Conservation (phyloP, 2,113 vertebrate genomes). For the Pholis gunnellus region DNA sequence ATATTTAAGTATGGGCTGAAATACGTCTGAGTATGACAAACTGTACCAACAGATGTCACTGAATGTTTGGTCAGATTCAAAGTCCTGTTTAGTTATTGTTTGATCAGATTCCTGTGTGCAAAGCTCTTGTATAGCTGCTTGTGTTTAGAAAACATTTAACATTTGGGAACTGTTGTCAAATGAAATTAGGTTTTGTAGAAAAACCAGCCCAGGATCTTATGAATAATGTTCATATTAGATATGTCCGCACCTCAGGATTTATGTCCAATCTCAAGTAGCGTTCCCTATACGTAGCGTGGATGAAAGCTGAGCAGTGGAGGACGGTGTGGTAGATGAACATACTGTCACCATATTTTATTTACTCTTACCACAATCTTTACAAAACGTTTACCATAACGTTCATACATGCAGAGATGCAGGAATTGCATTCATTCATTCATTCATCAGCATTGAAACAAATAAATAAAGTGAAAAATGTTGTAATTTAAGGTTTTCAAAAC, state of each 20-base stretch:
- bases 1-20: not conserved
- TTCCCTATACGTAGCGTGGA: not conserved
- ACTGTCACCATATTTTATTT: not conserved
- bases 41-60: not conserved
- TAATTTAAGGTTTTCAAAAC: not conserved
- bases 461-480: not conserved
- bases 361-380: not conserved
- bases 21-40: not conserved
- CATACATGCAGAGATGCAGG: not conserved
- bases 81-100: not conserved
- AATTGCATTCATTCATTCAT: not conserved
- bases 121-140: not conserved
- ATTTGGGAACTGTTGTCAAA: slow-evolving; percentile 2
- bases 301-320: not conserved
- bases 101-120: not conserved
- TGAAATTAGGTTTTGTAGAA: not conserved
- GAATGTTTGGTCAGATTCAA: slow-evolving; percentile 13
- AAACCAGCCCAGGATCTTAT: not conserved
- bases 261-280: too few species aligned
- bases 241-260: not conserved
- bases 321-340: not conserved
- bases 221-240: not conserved
- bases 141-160: not conserved
- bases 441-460: not conserved
- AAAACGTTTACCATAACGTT: not conserved